Base-by-base conservation (phyloP, 2,113 vertebrate genomes). In the Salvelinus sp. region DNA sequence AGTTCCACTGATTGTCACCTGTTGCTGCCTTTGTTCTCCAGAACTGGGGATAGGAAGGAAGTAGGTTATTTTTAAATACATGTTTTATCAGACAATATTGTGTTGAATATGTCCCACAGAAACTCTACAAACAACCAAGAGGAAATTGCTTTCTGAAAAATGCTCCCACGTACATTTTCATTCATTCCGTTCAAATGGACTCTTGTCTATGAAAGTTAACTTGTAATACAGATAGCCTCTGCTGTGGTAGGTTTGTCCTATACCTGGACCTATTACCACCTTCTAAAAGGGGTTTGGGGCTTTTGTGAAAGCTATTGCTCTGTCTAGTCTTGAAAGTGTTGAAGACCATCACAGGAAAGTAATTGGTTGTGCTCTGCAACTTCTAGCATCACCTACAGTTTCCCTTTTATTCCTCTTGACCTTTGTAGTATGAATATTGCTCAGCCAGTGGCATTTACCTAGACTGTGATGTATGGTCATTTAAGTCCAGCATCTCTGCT, bases 271-370 rank as follows among this genome's bases (percentile, higher is more conserved):
- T 75, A 14, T 70, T 44, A 9, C 58, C 7, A 38, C 58, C 75
- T 13, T 4, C 72, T n/a, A 67, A 54, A 20, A 28, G 47, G 50
- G 47, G 44, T 2, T 12, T 48, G 12, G 63, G 5, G 70, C 74
- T 83, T 5, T 72, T 79, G 1, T 72, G 58, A 82, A 76, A 72
- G 57, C 66, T 68, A 22, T 79, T 47, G 72, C 69, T 70, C 76
- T 76, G 44, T 77, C n/a, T 62, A 62, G n/a, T 22, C 20, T 57
- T 57, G 54, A 57, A 57, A 57, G 18, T 57, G 13, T 57, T 57
- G 5, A 57, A 57, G 54, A 20, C 54, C 20, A 57, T 57, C 20
- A 20, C 54, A 57, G 38, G 54, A 57, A 57, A 57, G 54, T 57
- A 57, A 57, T 57, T 14, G 54, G 63, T 48, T 50, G 38, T 62